These are phyloP conservation scores for Branchinecta sandiegonensis DNA, from an alignment of 2,888 invertebrate genomes.

Conservation along the genomic window DNA sequence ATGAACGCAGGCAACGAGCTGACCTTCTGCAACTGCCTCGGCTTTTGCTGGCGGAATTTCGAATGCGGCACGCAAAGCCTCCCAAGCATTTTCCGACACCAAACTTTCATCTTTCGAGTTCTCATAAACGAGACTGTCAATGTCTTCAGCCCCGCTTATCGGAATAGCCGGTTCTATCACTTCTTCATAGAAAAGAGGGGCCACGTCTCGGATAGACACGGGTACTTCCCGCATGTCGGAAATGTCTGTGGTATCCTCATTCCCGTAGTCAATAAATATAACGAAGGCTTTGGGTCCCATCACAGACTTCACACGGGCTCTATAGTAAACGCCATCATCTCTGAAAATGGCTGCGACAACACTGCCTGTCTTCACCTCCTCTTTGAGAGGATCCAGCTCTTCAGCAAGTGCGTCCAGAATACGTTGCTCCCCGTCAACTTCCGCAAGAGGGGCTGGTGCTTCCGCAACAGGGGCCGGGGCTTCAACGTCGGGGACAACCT, in stretches of 20 bases:
- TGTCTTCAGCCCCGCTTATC: not conserved
- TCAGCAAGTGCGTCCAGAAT: not conserved
- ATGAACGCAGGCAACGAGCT: not conserved
- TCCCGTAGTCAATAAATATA: conserved; percentile 22
- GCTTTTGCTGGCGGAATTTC: not conserved
- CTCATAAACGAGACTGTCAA: conserved; percentile 2
- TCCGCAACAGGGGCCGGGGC: not conserved
- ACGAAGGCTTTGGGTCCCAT: conserved; percentile 15
- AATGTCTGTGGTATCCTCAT: conserved; percentile 18
- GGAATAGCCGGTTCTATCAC: not conserved
- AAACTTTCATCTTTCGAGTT: conserved; percentile 8
- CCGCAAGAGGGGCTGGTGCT: not conserved
- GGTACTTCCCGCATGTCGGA: conserved; percentile 16
- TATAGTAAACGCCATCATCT: not conserved
- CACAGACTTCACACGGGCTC: not conserved
- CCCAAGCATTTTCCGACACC: conserved; percentile 13
- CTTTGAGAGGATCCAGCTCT: not conserved
- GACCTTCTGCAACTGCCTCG: not conserved
- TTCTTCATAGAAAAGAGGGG: not conserved
- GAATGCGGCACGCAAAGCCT: conserved; percentile 1
- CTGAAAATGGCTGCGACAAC: not conserved
- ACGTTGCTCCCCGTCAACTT: not conserved
- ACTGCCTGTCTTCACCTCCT: not conserved
- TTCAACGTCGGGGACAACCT: not conserved
- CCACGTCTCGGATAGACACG: not conserved